Conservation (phyloP, 2,113 vertebrate species). For the Felis catus region F.catus_Fca126_mat1.0 CM031411.1:65963501-65964000, state of each 20-base stretch:
- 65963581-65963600: not conserved
- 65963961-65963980: no score
- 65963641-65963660: conserved; percentile 2
- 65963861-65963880: no score
- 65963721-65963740: conserved; percentile 15
- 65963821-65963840: no score
- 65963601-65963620: not conserved
- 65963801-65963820: no score
- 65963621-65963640: conserved; percentile 16
- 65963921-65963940: no score
- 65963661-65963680: conserved; percentile 33
- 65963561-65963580: not conserved
- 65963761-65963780: not conserved
- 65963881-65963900: no score
- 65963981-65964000: no score
- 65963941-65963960: no score
- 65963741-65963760: not conserved
- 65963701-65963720: not conserved
- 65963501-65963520: not conserved
- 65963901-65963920: no score
- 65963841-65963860: no score
- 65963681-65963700: not conserved
- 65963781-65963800: no score
- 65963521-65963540: not conserved
- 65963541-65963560: not conserved